Evolutionary conservation across 1,140 invertebrate genomes (phyloP).

Genomic region (Pogonognathellus flavescens): DNA sequence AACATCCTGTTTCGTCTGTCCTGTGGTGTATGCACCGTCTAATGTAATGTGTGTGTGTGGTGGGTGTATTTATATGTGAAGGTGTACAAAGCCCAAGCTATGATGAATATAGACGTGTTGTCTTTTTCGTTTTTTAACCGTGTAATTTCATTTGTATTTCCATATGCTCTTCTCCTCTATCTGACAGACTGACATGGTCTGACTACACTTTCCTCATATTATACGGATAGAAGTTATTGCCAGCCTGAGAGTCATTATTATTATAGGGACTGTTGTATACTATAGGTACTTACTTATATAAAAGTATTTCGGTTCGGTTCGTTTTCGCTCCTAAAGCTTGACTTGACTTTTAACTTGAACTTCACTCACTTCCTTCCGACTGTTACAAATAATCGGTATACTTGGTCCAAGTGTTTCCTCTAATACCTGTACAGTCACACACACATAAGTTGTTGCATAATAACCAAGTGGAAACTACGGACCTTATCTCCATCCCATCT

Average conservation of each 20-base stretch:
- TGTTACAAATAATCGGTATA: neutral
- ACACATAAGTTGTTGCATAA: slow-evolving; percentile 12
- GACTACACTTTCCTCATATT: neutral
- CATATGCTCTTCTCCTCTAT: slow-evolving; percentile 37
- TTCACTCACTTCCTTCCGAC: slow-evolving; percentile 49
- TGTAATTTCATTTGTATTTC: slow-evolving; percentile 59
- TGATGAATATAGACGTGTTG: neutral
- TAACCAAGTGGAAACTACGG: neutral
- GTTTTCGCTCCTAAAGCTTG: neutral
- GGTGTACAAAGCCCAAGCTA: no score
- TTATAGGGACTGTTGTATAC: no score
- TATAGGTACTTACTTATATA: neutral
- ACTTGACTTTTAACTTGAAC: slow-evolving; percentile 48
- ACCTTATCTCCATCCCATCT: slow-evolving; percentile 39
- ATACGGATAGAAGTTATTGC: neutral
- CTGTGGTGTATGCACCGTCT: neutral
- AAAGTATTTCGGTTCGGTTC: slow-evolving; percentile 40
- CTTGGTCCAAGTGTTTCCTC: slow-evolving; percentile 28
- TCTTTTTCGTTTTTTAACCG: slow-evolving; percentile 52
- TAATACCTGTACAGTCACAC: neutral
- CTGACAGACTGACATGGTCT: neutral
- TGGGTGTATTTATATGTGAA: no score
- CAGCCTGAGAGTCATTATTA: neutral
- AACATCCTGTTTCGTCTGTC: slow-evolving; percentile 56
- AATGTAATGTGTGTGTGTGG: neutral